Evolutionary conservation across 30 jellyfish, hydroid and myxozoan species (phyloP), one percentile per base, ranked within the genome.

Genomic region (Euphysa ruthae): DNA sequence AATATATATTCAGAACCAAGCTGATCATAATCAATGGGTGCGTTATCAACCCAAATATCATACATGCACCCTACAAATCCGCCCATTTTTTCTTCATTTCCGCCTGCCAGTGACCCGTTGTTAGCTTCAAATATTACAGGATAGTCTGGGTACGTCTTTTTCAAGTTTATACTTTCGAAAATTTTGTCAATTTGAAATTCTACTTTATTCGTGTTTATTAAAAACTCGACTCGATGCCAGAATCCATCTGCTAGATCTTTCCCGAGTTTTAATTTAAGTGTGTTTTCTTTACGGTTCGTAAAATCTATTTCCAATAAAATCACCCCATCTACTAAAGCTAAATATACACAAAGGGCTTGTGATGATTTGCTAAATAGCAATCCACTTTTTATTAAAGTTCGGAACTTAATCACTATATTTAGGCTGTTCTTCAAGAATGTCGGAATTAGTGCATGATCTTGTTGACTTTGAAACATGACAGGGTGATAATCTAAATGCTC

Each of bases 11-110:
- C 69, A n/a, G 31, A 23, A 16, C 76, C 78, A 10, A 90, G 81
- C 6, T 64, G 19, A 13, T 78, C 74, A 28, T 77, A 84, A 38
- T 68, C 93, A 65, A 90, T 71, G 0, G 38, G 63, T 34, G 92
- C 82, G 30, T 74, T 69, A 35, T 90, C 98, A 7, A 90, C 70
- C 51, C 66, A 56, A 20, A 90, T 63, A 52, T 78, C 79, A 73
- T 90, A 71, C 23, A 90, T 54, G 72, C 98, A 90, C 15, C 98
- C 98, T 13, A 55, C 83, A 44, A 90, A 81, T 16, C 98, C 98
- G 3, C 63, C 43, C 28, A 80, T 58, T 16, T 78, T 58, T 21
- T 77, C 71, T 38, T 90, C 98, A 14, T 90, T 94, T 0, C 98
- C 98, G n/a, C 98, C 95, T 16, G 93, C 98, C n/a, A 90, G 61